Evolutionary conservation across 2,888 invertebrate genomes (phyloP), one percentile per base, ranked within the genome.

Genomic region (Endomychus coccineus): DNA sequence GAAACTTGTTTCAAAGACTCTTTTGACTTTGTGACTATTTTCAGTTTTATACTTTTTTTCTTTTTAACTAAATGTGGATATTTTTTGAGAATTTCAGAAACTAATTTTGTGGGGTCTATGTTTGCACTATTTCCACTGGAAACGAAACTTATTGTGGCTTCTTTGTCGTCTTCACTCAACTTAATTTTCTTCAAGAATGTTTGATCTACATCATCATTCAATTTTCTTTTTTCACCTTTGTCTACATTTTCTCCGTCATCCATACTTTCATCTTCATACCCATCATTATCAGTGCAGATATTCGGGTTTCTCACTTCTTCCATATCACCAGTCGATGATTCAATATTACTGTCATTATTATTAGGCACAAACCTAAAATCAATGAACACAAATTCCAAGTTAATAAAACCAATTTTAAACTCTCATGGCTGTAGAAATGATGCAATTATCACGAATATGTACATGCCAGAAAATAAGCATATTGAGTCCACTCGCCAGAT

Each of bases 21-120:
- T 27, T 16, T 27, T n/a, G 14, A 36, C 39, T 77, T 78, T 39
- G 85, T 79, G 64, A 88, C 74, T 43, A 90, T 88, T 67, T 88
- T 89, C 10, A 90, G 62, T 57, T 85, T 82, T 17, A 90, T 88
- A 55, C 86, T 90, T 61, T 87, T 88, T 55, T 85, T 88, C 52
- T 83, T 83, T 59, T 85, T 86, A 0, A 89, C 83, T 41, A 90
- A 71, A 62, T 89, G 84, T 1, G 90, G 89, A 70, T 87, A 89
- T 59, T 88, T 89, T 49, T 88, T 87, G 21, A 90, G 43, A 22
- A 90, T 86, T 66, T 88, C 88, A 41, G 85, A 80, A 37, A 90
- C 88, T 33, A 90, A 86, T 67, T 86, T 88, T 1, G 87, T 85
- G 66, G 89, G 89, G 61, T 65, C 58, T 27, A 63, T 43, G 29